Evolutionary conservation across 2,888 invertebrate species (phyloP), one percentile per base, ranked within the genome.

Genomic region (Hirtodrosophila confusa): DNA sequence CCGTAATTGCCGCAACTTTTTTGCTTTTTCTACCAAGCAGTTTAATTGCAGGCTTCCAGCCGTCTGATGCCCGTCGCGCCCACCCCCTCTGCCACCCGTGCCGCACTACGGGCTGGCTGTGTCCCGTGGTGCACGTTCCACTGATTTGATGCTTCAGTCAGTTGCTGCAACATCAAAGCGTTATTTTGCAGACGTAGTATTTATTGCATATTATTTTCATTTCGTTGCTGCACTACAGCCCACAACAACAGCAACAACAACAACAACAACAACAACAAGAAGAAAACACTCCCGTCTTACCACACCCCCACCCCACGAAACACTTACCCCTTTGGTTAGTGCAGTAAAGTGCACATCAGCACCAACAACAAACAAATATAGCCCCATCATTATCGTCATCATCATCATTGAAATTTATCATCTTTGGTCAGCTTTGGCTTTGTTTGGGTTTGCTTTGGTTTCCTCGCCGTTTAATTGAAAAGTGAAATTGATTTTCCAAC

Each of bases 171-270:
- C 78, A 75, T 66, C 80, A 78, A 84, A 80, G 80, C 78, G 78
- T 75, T 78, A 80, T 75, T 75, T 82, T 70, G 67, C 75, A 73
- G 75, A 65, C 51, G 61, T 65, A 78, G 61, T 65, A 78, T 80
- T 74, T 78, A 80, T 84, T 84, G 80, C 80, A 84, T 82, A 77
- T 78, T 74, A 80, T 85, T 80, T 78, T 67, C 74, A 68, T 67
- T 73, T 65, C 29, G 66, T 41, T 47, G 55, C 44, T 41, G 53
- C 73, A 49, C 51, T 50, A 31, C 48, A 23, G 17, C 17, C 51
- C 31, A 33, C 10, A 24, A 47, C 33, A 8, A 24, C n/a, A 3
- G 3, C 4, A n/a, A n/a, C n/a, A n/a, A n/a, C n/a, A n/a, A n/a
- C n/a, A n/a, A n/a, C n/a, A n/a, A n/a, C n/a, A n/a, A n/a, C n/a